Base-by-base conservation (phyloP, 1,140 invertebrate species). In the Heliconius melpomene region DNA sequence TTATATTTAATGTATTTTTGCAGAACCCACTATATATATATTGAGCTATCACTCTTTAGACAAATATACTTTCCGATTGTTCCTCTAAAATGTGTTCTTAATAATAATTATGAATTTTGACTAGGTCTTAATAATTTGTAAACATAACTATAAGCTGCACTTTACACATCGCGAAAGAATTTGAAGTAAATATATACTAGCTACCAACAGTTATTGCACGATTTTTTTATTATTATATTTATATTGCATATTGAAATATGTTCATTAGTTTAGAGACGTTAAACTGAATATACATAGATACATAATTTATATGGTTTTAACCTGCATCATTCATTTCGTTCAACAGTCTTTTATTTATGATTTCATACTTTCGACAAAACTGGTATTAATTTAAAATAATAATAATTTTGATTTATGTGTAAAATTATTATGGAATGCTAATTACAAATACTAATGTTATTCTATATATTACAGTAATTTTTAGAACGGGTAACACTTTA, bases 401-500 rank as follows among this genome's bases (percentile, higher is more conserved):
- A 57, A 13, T 29, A 23, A 18, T 66, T 66, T 29, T 3, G 29
- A n/a, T 29, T 60, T 26, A 26, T 3, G 9, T 16, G 11, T 66
- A 29, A 66, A 66, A 9, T 57, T 57, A 57, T 23, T 23, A 29
- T 66, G 60, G 60, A 66, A 66, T 16, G 60, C 60, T 66, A 23
- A 29, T 66, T 29, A 66, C 29, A 23, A 66, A 16, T 60, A 23
- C 32, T 23, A n/a, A 60, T 60, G n/a, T n/a, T 23, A n/a, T 26
- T 60, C 8, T 23, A 60, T 60, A 60, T 11, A 60, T 60, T 60
- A 60, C n/a, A 23, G 23, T 9, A 60, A n/a, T 60, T 60, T 60
- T 60, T 60, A n/a, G n/a, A 60, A 60, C 54, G 7, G 54, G 54
- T 60, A 60, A 60, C 54, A 60, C n/a, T 60, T 60, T 60, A 60